Base-by-base conservation (phyloP, 2,888 invertebrate species). In the Spilarctia lutea region DNA sequence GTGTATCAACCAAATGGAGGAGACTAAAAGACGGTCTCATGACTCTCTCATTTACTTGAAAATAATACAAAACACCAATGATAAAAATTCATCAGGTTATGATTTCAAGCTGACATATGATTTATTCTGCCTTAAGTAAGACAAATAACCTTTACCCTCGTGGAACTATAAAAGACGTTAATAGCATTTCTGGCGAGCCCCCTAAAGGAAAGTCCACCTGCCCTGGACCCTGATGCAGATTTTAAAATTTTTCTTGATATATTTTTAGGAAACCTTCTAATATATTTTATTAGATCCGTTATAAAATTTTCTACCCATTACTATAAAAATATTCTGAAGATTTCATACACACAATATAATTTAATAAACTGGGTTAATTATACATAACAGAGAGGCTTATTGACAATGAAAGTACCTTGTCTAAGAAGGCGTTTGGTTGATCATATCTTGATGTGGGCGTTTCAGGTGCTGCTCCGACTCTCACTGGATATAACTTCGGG, bases 391-490 rank as follows among this genome's bases (percentile, higher is more conserved):
- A 20, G 52, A 52, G 8, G 24, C 7, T 24, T 11, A 56, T 0
- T 24, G 24, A n/a, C 0, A n/a, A 13, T 69, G 3, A 13, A 30
- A 35, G 4, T 90, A 97, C 97, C 94, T 97, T 97, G 73, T 93
- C 96, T 72, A 97, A 87, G 87, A 97, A 97, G 0, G 96, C 96
- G 79, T 96, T 96, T 0, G 97, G 97, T 84, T 97, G 97, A 82
- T 97, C 95, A 82, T 95, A 96, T 71, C 96, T 91, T 16, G 96
- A 96, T 0, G 96, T 92, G 0, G 96, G 93, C 0, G 96, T 94
- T 83, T 97, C 96, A 0, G 97, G 97, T 30, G 95, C 93, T 0
- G 96, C 95, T 0, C 96, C 96, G 0, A 96, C 96, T 80, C 95
- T 94, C 0, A 96, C 96, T 0, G 97, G 96, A 81, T 96, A 97